Evolutionary conservation across 2,797 vertebrate genomes (phyloP), one percentile per base, ranked within the genome.

Genomic region (Scomberomorus guttatus): DNA sequence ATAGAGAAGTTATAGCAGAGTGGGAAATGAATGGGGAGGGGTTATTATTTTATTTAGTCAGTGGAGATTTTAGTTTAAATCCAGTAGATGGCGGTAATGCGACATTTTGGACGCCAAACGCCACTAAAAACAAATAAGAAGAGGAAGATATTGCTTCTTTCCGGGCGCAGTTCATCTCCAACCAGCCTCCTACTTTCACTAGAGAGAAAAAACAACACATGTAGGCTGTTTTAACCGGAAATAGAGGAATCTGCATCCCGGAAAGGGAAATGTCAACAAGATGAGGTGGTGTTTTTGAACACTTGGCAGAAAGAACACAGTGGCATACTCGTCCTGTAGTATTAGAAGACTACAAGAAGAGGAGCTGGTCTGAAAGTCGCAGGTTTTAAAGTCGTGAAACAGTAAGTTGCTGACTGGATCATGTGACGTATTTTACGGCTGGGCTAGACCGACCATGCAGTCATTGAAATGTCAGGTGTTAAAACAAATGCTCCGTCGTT

Each of bases 231-330:
- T 37, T 54, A 18, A 55, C 78, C 82, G 87, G 84, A 89, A 66
- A 64, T 9, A 13, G 27, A 54, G 8, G 18, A 32, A 32, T 24
- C 56, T 11, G 10, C 57, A 42, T 39, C 37, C 87, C 85, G 81
- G 83, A 87, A 83, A 50, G 3, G 75, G 83, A 84, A 87, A 60
- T 13, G 67, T 77, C 69, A 73, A 18, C 52, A 69, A 72, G 51
- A 81, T 67, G 59, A 79, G 52, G 83, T 75, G 79, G 66, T 82
- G 83, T 76, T 82, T 87, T 86, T 82, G 77, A 86, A 84, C 79
- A 51, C 34, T 74, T 63, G 20, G 64, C 46, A 69, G 46, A 62
- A 73, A 71, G 52, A n/a, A 5, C 29, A 15, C 7, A 50, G n/a
- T 10, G 37, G 46, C 52, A n/a, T 0, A 55, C 4, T 56, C 2